Conservation (phyloP, 2,797 vertebrate genomes). For the Dipus sagitta region DNA sequence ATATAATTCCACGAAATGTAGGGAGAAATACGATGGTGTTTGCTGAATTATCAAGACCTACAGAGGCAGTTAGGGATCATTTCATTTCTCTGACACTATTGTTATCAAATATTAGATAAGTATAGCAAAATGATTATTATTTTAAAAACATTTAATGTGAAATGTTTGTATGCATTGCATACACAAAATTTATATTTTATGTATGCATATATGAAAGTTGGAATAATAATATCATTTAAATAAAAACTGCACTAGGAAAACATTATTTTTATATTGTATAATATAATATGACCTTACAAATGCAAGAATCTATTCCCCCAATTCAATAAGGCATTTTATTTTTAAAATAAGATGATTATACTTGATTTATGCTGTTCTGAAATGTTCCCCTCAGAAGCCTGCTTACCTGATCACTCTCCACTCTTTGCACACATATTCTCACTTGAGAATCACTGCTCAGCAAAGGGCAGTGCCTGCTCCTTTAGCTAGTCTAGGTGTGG, state of each 20-base stretch:
- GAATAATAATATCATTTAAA: slow-evolving; percentile 3
- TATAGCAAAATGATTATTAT: background rate
- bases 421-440: background rate
- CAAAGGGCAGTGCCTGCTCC: background rate
- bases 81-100: slow-evolving; percentile 29
- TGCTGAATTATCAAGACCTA: slow-evolving; percentile 36
- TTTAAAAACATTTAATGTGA: background rate
- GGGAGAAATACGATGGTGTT: slow-evolving; percentile 32
- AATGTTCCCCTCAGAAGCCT: background rate
- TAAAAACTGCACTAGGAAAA: slow-evolving; percentile 37
- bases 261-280: background rate
- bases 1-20: slow-evolving; percentile 31
- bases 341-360: slow-evolving; percentile 43
- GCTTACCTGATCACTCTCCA: background rate
- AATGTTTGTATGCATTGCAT: background rate
- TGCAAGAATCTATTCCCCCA: background rate
- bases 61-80: background rate
- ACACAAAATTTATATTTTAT: slow-evolving; percentile 16
- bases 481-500: background rate
- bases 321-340: background rate
- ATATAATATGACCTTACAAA: slow-evolving; percentile 45
- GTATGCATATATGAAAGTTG: background rate
- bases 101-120: slow-evolving; percentile 33
- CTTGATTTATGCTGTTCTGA: background rate
- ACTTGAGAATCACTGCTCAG: background rate